Percentiles rank a stretch among this genome's conserved stretches.
These are phyloP conservation scores for Etia nguti DNA, from an alignment of 2,113 vertebrate genomes.

Conservation along the genomic window DNA sequence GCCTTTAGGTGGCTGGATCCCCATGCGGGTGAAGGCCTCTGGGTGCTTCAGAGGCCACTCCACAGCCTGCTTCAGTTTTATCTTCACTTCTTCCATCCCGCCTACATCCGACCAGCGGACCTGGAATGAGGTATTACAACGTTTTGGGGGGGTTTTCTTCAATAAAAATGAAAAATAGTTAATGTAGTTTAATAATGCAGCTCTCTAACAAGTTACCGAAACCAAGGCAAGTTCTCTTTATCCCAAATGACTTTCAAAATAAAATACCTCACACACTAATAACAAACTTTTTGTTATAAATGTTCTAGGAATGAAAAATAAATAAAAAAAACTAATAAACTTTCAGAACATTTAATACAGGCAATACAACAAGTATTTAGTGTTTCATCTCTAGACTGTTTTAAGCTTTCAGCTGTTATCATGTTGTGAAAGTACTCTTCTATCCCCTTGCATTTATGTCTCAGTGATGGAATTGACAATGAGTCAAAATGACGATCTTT, in stretches of 20 bases:
- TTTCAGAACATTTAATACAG: background rate
- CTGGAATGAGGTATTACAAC: slow-evolving; percentile 49
- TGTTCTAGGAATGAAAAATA: background rate
- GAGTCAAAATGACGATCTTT: background rate
- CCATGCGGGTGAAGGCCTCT: slow-evolving; percentile 86
- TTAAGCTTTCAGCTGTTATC: background rate
- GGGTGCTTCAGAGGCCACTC: slow-evolving; percentile 95
- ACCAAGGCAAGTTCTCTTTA: background rate
- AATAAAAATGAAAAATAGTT: background rate
- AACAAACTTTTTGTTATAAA: background rate
- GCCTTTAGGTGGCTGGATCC: slow-evolving; percentile 89
- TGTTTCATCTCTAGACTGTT: background rate
- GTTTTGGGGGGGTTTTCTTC: background rate
- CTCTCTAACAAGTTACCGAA: background rate
- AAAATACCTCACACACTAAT: background rate
- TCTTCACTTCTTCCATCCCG: slow-evolving; percentile 90
- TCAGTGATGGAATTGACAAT: background rate
- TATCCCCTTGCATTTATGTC: background rate
- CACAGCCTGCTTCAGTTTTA: slow-evolving; percentile 92
- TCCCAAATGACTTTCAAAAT: background rate
- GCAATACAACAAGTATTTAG: background rate
- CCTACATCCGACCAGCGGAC: slow-evolving; percentile 94
- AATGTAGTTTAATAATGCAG: background rate
- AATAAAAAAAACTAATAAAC: too few relatives aligned
- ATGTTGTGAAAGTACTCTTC: background rate